Evolutionary conservation across 2,888 invertebrate genomes (phyloP), one percentile per base, ranked within the genome.

Genomic region (Tenthredo distinguenda): DNA sequence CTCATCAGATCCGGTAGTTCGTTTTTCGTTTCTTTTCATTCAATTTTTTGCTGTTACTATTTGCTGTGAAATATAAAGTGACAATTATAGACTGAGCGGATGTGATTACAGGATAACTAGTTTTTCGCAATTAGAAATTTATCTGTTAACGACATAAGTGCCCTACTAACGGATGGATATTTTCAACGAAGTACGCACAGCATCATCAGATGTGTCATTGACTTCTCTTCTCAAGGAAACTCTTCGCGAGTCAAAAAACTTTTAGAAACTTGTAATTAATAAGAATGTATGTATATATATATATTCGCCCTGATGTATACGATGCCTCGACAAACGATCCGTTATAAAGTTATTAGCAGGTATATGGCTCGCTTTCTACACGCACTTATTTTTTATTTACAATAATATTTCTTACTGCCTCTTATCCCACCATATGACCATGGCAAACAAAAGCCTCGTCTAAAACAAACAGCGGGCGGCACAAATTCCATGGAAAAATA

Each of bases 241-340:
- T 77, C 37, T 50, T 77, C 50, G 6, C 34, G 15, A 47, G n/a
- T 55, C 15, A 50, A 55, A 74, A 74, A 31, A 77, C 34, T 77
- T 77, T 34, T 50, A 55, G 15, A 77, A 77, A 87, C 87, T 88
- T 84, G 55, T 77, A 77, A 74, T 74, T 77, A 77, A 77, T 77
- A 50, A 77, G 50, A 47, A 50, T 50, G 86, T 76, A 86, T 87
- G 86, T 37, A 68, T 34, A 55, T 43, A 79, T 47, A 62, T 79
- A 77, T 43, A 79, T 47, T 15, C 18, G 43, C 37, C 50, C n/a
- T 37, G 10, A 58, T 74, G 43, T 58, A 55, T 34, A 37, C 31
- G 55, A 77, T 85, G 71, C 84, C 85, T 83, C 71, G 84, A 86
- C 86, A 87, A 87, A 87, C 87, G 88, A 88, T 87, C 76, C 76